phyloP scores from a whole-genome alignment of 2,888 invertebrate genomes.

The Diploptera punctata region DNA sequence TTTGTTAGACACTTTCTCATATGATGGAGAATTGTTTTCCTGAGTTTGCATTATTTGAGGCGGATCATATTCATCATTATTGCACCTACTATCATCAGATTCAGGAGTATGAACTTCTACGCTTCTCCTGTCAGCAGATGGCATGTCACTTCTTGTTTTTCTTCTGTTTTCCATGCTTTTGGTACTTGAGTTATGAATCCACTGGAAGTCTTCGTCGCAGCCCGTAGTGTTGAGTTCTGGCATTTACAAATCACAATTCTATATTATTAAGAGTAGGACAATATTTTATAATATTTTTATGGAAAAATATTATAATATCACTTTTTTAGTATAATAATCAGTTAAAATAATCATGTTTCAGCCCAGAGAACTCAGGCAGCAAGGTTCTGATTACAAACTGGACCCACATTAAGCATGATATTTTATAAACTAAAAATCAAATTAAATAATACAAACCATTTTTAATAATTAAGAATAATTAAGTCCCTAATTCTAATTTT shows the following conservation, averaged over 20 bases:
- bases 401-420: no score
- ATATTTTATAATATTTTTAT: no score
- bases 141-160: not conserved
- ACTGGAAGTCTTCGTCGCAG: constrained; percentile 72
- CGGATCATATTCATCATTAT: not conserved
- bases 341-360: no score
- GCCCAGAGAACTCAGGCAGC: no score
- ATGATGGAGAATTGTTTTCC: not conserved
- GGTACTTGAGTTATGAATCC: constrained; percentile 58
- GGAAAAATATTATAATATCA: no score
- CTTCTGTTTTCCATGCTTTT: not conserved
- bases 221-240: constrained; percentile 64
- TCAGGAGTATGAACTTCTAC: not conserved
- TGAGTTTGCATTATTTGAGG: not conserved
- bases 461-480: no score
- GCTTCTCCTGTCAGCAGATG: not conserved
- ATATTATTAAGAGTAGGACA: no score
- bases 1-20: not conserved
- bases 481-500: no score
- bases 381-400: no score
- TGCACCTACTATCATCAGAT: not conserved
- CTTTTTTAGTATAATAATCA: no score
- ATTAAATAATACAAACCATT: no score
- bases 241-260: not conserved
- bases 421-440: no score